Percentiles rank a stretch among this genome's conserved stretches.
Evolutionary conservation across 2,888 invertebrate genomes (phyloP).

Genomic region (Plebejus melissa): DNA sequence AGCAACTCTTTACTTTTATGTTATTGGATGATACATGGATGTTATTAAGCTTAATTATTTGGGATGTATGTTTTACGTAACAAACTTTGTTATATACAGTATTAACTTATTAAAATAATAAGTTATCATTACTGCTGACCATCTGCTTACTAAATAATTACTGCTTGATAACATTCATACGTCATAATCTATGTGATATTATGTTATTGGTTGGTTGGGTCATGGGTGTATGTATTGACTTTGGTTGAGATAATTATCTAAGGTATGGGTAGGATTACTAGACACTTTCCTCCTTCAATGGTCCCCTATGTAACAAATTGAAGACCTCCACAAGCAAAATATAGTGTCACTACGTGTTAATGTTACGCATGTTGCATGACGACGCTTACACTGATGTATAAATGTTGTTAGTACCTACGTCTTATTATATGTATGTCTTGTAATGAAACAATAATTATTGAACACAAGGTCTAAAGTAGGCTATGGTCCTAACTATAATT

Average conservation of each 20-base stretch:
- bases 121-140: too few relatives aligned
- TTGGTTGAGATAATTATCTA: background rate
- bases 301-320: background rate
- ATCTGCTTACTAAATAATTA: background rate
- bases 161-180: background rate
- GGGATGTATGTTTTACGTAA: background rate
- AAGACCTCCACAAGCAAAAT: background rate
- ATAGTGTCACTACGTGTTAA: background rate
- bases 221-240: background rate
- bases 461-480: background rate
- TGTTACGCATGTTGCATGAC: constrained; percentile 12
- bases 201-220: background rate
- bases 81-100: too few relatives aligned
- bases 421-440: too few relatives aligned
- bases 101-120: too few relatives aligned
- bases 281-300: background rate
- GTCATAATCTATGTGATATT: background rate
- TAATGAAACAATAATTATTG: background rate
- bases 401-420: background rate
- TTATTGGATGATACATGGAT: background rate
- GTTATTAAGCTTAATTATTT: background rate
- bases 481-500: too few relatives aligned
- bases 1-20: background rate
- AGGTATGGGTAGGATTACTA: background rate
- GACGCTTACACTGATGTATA: background rate